A percentile compares a stretch with the other conserved stretches of the same genome.
These are phyloP conservation scores for Danio jaintianensis DNA, from an alignment of 2,797 vertebrate species.

Conservation along the genomic window DNA sequence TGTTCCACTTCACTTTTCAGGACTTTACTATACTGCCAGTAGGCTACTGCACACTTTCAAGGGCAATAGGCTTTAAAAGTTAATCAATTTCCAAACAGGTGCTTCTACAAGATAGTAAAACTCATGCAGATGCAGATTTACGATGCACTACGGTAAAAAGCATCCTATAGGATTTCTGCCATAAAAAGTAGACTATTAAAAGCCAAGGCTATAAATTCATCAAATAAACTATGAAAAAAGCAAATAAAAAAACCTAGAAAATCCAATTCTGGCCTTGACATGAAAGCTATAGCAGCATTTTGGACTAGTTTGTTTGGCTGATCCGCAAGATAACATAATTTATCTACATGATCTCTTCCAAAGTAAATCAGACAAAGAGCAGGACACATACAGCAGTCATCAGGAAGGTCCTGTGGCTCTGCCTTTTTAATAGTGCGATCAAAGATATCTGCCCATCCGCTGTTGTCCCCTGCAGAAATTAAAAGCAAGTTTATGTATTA, in stretches of 20 bases:
- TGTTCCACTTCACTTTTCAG: neutral
- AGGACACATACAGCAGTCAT: slow-evolving; percentile 55
- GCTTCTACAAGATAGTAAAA: neutral
- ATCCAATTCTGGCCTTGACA: neutral
- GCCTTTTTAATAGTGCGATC: slow-evolving; percentile 60
- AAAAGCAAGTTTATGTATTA: slow-evolving; percentile 13
- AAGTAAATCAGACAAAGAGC: neutral
- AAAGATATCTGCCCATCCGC: slow-evolving; percentile 63
- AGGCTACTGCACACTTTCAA: neutral
- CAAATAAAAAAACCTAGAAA: neutral
- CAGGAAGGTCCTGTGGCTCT: slow-evolving; percentile 46
- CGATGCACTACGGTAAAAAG: neutral
- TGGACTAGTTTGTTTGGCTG: neutral
- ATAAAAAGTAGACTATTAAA: neutral
- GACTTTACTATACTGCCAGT: neutral
- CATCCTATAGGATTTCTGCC: neutral
- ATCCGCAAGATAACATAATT: neutral
- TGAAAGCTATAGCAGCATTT: neutral
- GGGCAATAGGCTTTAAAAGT: neutral
- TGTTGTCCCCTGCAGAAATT: slow-evolving; percentile 58
- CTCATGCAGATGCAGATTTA: neutral
- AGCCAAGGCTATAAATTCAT: neutral
- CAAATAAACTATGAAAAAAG: neutral
- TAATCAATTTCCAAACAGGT: neutral
- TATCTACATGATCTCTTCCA: slow-evolving; percentile 2